Percentiles rank a stretch among this genome's conserved stretches.
Evolutionary conservation across 2,797 vertebrate species (phyloP).

Genomic region (Capromys pilorides): DNA sequence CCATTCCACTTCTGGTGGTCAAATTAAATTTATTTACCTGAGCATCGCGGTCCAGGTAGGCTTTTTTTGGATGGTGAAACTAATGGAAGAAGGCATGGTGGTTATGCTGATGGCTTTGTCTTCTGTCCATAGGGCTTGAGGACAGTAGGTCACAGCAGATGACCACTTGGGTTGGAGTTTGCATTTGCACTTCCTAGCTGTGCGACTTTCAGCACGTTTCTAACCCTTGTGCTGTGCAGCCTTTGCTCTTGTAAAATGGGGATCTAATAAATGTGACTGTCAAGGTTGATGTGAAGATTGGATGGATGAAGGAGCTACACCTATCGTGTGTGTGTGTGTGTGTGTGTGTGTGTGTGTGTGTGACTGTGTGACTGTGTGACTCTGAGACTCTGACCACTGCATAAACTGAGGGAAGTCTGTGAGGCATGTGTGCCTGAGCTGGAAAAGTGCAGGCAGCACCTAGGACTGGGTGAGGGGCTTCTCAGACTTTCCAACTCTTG

Average conservation of each 20-base stretch:
- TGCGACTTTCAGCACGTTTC: background rate
- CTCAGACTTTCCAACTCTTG: background rate
- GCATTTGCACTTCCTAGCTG: background rate
- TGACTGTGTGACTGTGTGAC: no score
- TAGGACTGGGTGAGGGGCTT: background rate
- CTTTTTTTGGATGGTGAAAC: background rate
- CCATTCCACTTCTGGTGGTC: background rate
- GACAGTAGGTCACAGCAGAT: background rate
- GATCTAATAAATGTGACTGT: background rate
- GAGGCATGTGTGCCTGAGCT: background rate
- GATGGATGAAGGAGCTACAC: background rate
- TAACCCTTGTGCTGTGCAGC: background rate
- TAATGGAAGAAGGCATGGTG: background rate
- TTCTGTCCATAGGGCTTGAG: background rate
- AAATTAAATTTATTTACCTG: constrained; percentile 26
- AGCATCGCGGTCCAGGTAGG: background rate
- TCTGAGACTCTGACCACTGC: background rate
- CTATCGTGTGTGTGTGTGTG: background rate
- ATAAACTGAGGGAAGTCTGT: background rate
- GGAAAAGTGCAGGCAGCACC: background rate
- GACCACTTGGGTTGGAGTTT: background rate
- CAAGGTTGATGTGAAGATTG: background rate
- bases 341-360: background rate
- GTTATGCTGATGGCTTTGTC: background rate
- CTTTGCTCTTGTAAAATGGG: background rate